Conservation (phyloP, 1,140 invertebrate genomes). For the Heliconius hermathena region DNA sequence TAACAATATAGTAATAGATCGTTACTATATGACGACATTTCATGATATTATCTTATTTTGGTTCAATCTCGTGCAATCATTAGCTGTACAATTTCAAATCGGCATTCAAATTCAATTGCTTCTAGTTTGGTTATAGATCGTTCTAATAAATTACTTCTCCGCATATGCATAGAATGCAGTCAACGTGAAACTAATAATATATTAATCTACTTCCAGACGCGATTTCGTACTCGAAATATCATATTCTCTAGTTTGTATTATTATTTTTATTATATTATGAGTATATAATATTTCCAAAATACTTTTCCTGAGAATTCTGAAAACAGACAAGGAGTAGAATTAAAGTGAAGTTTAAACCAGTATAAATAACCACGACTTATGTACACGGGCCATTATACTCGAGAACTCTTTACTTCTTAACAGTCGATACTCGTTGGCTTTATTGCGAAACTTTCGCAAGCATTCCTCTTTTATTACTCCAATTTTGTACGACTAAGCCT, state of each 20-base stretch:
- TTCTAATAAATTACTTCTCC: constrained; percentile 15
- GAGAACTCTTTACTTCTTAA: constrained; percentile 80
- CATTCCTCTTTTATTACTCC: constrained; percentile 81
- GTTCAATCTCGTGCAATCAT: constrained; percentile 11
- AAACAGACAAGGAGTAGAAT: constrained; percentile 22
- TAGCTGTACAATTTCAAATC: constrained; percentile 9
- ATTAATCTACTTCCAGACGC: constrained; percentile 10
- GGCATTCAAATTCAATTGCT: constrained; percentile 11
- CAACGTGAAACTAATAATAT: constrained; percentile 18
- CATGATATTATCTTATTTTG: constrained; percentile 2
- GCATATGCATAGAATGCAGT: constrained; percentile 7
- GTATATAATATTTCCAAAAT: neutral
- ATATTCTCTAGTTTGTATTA: neutral
- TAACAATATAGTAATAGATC: neutral
- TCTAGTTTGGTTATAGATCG: neutral
- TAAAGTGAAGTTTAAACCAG: constrained; percentile 53
- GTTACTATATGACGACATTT: neutral
- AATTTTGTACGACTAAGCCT: constrained; percentile 80
- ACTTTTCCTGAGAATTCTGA: neutral
- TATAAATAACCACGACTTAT: constrained; percentile 61
- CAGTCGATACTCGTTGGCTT: constrained; percentile 80
- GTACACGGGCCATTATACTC: constrained; percentile 63
- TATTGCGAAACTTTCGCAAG: constrained; percentile 80
- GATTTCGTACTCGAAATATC: neutral
- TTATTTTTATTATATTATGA: neutral